A percentile compares a stretch with the other conserved stretches of the same genome.
These are phyloP conservation scores for Clarias gariepinus DNA, from an alignment of 2,113 vertebrate genomes.

Conservation along the genomic window DNA sequence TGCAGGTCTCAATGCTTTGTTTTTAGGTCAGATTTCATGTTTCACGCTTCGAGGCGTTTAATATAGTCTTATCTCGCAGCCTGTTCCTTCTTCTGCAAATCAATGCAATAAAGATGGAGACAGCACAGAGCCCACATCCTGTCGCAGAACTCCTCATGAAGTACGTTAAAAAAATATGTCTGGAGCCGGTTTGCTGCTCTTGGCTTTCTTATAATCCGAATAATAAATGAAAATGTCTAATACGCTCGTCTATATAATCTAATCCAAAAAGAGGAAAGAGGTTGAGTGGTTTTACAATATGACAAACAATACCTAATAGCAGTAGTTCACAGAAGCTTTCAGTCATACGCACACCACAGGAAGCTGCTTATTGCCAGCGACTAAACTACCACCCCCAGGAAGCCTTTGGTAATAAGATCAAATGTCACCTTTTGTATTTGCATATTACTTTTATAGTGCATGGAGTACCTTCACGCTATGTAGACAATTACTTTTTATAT, in stretches of 20 bases:
- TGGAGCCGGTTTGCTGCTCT: too few species aligned
- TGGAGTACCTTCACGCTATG: not conserved
- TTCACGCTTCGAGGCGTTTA: not conserved
- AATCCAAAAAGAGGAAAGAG: not conserved
- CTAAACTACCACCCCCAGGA: slow-evolving; percentile 4
- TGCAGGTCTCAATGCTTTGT: not conserved
- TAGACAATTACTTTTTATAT: not conserved
- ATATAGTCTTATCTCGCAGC: not conserved
- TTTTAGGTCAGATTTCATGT: not conserved
- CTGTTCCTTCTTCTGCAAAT: not conserved
- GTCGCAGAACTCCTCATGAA: not conserved
- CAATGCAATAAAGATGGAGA: not conserved
- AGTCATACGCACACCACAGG: not conserved
- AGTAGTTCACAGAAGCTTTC: not conserved
- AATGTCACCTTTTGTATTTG: not conserved
- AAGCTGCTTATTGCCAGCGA: not conserved
- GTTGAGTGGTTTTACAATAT: not conserved
- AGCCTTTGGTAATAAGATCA: not conserved
- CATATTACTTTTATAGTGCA: not conserved
- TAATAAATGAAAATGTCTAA: not conserved
- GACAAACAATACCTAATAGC: not conserved
- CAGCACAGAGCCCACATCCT: slow-evolving; percentile 39
- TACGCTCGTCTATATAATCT: not conserved
- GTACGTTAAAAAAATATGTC: not conserved
- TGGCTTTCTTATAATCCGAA: not conserved